Evolutionary conservation across 2,888 invertebrate species (phyloP).

Genomic region (Pristionchus exspectatus): DNA sequence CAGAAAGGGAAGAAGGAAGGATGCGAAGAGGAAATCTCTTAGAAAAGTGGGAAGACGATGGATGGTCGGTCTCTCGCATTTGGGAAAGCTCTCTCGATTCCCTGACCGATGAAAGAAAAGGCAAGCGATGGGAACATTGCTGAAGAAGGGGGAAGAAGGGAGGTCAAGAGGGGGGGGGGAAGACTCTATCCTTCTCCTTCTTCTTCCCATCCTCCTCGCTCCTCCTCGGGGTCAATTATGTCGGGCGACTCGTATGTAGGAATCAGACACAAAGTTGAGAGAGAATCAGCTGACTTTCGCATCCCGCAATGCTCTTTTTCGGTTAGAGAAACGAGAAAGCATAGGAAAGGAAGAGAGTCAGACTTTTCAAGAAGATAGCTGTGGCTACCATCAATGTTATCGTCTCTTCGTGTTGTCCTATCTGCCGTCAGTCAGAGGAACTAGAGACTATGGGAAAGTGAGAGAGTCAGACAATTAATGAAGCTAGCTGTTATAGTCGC

Average conservation of each 20-base stretch:
- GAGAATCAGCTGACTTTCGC: neutral
- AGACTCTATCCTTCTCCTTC: neutral
- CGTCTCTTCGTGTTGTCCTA: too few species aligned
- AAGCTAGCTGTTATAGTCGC: too few species aligned
- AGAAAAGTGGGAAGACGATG: neutral
- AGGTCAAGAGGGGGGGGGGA: neutral
- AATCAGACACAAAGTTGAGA: neutral
- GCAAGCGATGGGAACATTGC: too few species aligned
- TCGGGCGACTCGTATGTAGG: neutral
- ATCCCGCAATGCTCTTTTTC: neutral
- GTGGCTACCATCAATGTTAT: neutral
- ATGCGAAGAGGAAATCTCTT: conserved; percentile 54
- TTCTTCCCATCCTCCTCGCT: neutral
- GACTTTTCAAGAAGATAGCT: neutral
- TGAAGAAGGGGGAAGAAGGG: conserved; percentile 7
- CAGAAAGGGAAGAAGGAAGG: conserved; percentile 50
- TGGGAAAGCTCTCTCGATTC: neutral
- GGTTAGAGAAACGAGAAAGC: neutral
- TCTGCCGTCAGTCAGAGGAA: neutral
- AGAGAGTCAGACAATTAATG: neutral
- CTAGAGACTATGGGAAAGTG: neutral
- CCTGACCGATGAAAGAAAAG: too few species aligned
- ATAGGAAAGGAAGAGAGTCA: neutral
- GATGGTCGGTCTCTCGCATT: neutral
- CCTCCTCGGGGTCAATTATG: conserved; percentile 27